These are phyloP conservation scores for Epinotia demarniana DNA, from an alignment of 2,888 invertebrate species.

Conservation along the genomic window DNA sequence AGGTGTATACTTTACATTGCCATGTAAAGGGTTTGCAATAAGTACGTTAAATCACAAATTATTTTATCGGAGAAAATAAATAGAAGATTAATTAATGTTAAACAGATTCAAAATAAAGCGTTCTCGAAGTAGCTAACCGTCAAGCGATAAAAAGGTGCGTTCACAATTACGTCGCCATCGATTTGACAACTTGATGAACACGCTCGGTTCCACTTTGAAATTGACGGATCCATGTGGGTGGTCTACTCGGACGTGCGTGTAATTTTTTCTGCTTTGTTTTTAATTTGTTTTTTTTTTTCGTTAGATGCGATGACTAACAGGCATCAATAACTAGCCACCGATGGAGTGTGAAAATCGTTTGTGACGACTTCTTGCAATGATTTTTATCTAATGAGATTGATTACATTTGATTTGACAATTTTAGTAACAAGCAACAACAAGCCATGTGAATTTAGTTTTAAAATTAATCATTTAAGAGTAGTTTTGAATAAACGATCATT, in stretches of 20 bases:
- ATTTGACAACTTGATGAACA: conserved; percentile 84
- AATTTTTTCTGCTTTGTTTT: conserved; percentile 60
- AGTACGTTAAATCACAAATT: not conserved
- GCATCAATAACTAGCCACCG: conserved; percentile 79
- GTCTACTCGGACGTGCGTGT: conserved; percentile 70
- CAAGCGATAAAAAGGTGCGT: conserved; percentile 66
- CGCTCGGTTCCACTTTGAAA: conserved; percentile 73
- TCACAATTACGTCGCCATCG: conserved; percentile 82
- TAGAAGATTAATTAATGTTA: conserved; percentile 2
- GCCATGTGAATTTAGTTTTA: not conserved
- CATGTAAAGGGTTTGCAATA: too few species aligned
- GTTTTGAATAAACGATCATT: conserved; percentile 7
- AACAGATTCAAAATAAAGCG: conserved; percentile 28
- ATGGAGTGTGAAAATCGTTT: conserved; percentile 72
- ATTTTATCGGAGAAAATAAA: not conserved
- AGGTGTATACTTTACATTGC: too few species aligned
- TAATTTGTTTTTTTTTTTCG: conserved; percentile 63
- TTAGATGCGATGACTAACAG: conserved; percentile 77
- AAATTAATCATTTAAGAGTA: not conserved
- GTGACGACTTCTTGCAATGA: conserved; percentile 62
- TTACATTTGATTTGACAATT: conserved; percentile 22
- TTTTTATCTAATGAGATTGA: conserved; percentile 44
- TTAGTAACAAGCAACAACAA: not conserved
- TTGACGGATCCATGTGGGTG: conserved; percentile 80
- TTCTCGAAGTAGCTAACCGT: conserved; percentile 40